Conservation (phyloP, 2,888 invertebrate species). For the Meloe dianella region DNA sequence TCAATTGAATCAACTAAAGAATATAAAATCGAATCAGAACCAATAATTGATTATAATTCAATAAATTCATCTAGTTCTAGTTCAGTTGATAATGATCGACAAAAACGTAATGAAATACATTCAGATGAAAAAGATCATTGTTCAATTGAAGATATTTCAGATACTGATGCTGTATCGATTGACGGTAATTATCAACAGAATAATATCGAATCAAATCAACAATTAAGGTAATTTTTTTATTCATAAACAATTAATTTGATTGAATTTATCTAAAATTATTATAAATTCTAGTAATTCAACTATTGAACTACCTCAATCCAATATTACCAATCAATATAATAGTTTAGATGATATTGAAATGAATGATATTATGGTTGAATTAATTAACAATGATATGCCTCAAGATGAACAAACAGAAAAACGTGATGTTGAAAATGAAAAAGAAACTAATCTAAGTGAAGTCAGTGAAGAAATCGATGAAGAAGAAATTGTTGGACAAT, state of each 20-base stretch:
- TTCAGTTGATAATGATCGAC: constrained; percentile 26
- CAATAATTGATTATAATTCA: background rate
- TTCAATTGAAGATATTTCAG: constrained; percentile 30
- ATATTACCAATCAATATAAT: constrained; percentile 8
- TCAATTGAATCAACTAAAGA: background rate
- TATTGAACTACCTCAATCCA: background rate
- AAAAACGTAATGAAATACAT: constrained; percentile 12
- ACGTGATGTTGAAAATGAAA: constrained; percentile 21
- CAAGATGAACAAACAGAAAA: constrained; percentile 17
- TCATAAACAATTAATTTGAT: background rate
- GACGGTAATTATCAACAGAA: constrained; percentile 12
- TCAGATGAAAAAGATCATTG: constrained; percentile 31
- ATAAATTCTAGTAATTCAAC: background rate
- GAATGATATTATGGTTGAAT: constrained; percentile 27
- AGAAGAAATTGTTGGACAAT: constrained; percentile 7
- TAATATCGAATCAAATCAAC: background rate
- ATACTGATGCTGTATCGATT: constrained; percentile 20
- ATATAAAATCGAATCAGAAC: constrained; percentile 6
- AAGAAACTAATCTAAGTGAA: constrained; percentile 13
- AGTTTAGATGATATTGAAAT: constrained; percentile 28
- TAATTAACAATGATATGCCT: constrained; percentile 2
- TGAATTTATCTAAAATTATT: background rate
- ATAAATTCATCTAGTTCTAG: constrained; percentile 20
- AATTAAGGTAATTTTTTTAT: background rate
- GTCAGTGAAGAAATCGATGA: constrained; percentile 10